These are phyloP conservation scores for Sparus aurata DNA, from an alignment of 2,797 vertebrate genomes.

Conservation along the genomic window DNA sequence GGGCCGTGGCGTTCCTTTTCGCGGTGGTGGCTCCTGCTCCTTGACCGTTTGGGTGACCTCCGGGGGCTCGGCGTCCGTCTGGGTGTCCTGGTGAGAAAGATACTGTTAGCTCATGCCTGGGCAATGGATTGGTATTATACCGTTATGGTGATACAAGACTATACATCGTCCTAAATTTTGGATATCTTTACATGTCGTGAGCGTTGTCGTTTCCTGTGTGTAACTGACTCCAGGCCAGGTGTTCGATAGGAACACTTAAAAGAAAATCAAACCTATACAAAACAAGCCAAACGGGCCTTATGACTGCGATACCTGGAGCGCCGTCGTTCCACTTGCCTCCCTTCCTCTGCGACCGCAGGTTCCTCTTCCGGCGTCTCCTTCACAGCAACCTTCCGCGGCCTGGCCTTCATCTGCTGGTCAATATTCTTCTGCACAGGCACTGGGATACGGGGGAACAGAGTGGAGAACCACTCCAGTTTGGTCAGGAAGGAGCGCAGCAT, in stretches of 20 bases:
- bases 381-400: constrained; percentile 92
- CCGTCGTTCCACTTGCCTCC: constrained; percentile 89
- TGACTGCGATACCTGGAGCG: constrained; percentile 88
- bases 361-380: constrained; percentile 91
- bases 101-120: not conserved
- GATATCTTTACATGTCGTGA: too few relatives aligned
- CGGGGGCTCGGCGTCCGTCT: constrained; percentile 92
- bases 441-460: constrained; percentile 97
- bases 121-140: too few relatives aligned
- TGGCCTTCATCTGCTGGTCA: constrained; percentile 96
- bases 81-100: constrained; percentile 86
- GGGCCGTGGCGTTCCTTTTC: constrained; percentile 91
- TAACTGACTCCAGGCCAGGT: not conserved
- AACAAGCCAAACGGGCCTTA: too few relatives aligned
- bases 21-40: constrained; percentile 95
- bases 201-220: too few relatives aligned
- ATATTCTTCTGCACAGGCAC: constrained; percentile 98
- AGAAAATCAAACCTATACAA: not conserved
- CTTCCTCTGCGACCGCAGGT: constrained; percentile 83
- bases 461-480: constrained; percentile 99
- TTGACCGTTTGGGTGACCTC: constrained; percentile 93
- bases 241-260: not conserved
- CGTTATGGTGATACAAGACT: too few relatives aligned
- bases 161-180: too few relatives aligned
- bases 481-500: constrained; percentile 99